phyloP scores from a whole-genome alignment of 2,888 invertebrate species.

The Sialis lutaria region DNA sequence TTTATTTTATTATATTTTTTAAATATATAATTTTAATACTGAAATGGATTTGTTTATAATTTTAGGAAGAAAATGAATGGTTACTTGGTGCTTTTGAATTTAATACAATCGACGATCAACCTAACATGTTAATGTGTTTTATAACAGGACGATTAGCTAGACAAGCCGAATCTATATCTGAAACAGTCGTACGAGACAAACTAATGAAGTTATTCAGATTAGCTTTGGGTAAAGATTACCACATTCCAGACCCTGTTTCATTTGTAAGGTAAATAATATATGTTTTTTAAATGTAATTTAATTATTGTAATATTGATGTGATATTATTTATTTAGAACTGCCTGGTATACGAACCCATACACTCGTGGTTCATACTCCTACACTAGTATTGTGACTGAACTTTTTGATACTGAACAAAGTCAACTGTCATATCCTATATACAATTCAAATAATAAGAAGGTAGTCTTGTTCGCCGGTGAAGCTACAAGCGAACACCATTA shows the following conservation, averaged over 20 bases:
- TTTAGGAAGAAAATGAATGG: constrained; percentile 33
- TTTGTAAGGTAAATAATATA: constrained; percentile 20
- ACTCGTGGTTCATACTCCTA: constrained; percentile 48
- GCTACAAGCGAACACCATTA: constrained; percentile 45
- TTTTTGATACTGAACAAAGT: constrained; percentile 31
- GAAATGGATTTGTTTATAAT: neutral
- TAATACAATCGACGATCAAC: constrained; percentile 42
- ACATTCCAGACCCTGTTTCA: constrained; percentile 28
- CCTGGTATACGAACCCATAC: constrained; percentile 43
- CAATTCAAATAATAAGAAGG: constrained; percentile 24
- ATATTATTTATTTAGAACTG: constrained; percentile 41
- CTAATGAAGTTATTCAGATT: constrained; percentile 32
- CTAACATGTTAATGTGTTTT: constrained; percentile 49
- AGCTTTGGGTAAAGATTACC: constrained; percentile 31
- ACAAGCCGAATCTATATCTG: constrained; percentile 39
- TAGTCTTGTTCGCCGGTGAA: constrained; percentile 49
- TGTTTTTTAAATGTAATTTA: too few relatives aligned
- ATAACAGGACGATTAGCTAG: constrained; percentile 43
- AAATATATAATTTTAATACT: too few relatives aligned
- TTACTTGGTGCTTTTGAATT: constrained; percentile 47
- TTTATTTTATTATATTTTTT: too few relatives aligned
- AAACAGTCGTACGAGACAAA: constrained; percentile 32
- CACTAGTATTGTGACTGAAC: constrained; percentile 36
- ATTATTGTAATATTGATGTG: too few relatives aligned
- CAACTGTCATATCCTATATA: constrained; percentile 35